These are phyloP conservation scores for Orestias chungarensis DNA, from an alignment of 2,797 vertebrate species.

Conservation along the genomic window DNA sequence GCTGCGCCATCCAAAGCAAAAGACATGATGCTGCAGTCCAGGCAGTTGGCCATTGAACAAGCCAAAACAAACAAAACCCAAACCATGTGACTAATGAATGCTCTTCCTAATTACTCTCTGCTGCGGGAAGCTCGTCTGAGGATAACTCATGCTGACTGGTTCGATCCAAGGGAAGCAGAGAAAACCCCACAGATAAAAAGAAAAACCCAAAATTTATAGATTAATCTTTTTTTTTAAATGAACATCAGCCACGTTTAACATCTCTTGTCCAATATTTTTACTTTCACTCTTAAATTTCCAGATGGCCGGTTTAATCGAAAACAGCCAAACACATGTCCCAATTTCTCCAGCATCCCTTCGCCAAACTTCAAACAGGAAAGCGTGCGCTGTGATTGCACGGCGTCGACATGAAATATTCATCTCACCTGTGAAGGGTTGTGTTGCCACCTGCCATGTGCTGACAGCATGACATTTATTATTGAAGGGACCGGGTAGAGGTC, in stretches of 20 bases:
- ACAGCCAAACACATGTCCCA: constrained; percentile 74
- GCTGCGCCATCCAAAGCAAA: constrained; percentile 70
- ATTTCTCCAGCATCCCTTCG: constrained; percentile 69
- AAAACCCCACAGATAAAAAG: constrained; percentile 4
- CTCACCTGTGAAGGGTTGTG: constrained; percentile 80
- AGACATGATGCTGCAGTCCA: constrained; percentile 73
- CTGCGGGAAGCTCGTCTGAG: constrained; percentile 56
- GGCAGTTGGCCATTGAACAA: constrained; percentile 67
- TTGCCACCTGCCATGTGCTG: constrained; percentile 80
- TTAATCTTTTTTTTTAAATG: no score
- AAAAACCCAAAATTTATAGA: not conserved
- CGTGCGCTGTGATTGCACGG: constrained; percentile 77
- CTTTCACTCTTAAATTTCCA: constrained; percentile 71
- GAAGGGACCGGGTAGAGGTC: constrained; percentile 68
- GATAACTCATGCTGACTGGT: constrained; percentile 58
- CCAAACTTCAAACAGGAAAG: constrained; percentile 77
- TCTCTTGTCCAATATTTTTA: constrained; percentile 51
- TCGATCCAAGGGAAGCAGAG: constrained; percentile 41
- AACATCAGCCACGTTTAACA: constrained; percentile 27
- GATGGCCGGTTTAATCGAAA: constrained; percentile 75
- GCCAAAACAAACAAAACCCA: constrained; percentile 74
- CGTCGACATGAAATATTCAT: constrained; percentile 84
- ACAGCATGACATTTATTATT: constrained; percentile 81
- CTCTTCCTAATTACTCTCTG: constrained; percentile 57
- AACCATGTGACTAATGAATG: constrained; percentile 67